phyloP scores from a whole-genome alignment of 2,113 vertebrate genomes.

The Hippocampus guttulatus region DNA sequence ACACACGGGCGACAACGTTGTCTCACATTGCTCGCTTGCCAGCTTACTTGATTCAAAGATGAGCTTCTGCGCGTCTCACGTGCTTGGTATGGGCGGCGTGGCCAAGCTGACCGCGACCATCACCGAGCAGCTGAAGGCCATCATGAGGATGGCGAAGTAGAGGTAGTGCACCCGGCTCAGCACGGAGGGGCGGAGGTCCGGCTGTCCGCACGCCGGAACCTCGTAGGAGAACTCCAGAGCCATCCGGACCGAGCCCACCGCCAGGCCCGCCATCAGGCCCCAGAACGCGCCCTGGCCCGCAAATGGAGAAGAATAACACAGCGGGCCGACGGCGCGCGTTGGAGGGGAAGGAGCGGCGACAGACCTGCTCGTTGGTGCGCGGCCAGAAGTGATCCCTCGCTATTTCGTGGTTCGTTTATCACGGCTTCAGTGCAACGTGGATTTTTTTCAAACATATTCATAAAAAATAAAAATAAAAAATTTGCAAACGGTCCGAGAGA shows the following conservation, averaged over 20 bases:
- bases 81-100: constrained; percentile 79
- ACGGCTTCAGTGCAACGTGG: too few species aligned
- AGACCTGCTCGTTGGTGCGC: constrained; percentile 85
- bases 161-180: constrained; percentile 88
- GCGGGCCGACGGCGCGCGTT: too few species aligned
- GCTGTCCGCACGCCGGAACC: constrained; percentile 80
- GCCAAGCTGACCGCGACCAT: constrained; percentile 77
- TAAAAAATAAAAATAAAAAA: too few species aligned
- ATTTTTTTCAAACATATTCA: too few species aligned
- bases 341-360: background rate
- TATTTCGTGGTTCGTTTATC: too few species aligned
- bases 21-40: background rate
- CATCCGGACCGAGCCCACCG: constrained; percentile 77
- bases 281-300: constrained; percentile 88
- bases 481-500: too few species aligned
- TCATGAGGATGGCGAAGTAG: constrained; percentile 89
- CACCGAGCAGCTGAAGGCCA: constrained; percentile 69
- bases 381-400: constrained; percentile 74
- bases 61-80: constrained; percentile 63
- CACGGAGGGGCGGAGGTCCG: constrained; percentile 78
- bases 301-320: too few species aligned
- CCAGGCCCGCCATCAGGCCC: constrained; percentile 86
- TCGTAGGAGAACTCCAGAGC: constrained; percentile 80
- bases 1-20: background rate
- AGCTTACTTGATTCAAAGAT: background rate